Evolutionary conservation across 1,140 invertebrate genomes (phyloP), one percentile per base, ranked within the genome.

Genomic region (Penaeus japonicus): DNA sequence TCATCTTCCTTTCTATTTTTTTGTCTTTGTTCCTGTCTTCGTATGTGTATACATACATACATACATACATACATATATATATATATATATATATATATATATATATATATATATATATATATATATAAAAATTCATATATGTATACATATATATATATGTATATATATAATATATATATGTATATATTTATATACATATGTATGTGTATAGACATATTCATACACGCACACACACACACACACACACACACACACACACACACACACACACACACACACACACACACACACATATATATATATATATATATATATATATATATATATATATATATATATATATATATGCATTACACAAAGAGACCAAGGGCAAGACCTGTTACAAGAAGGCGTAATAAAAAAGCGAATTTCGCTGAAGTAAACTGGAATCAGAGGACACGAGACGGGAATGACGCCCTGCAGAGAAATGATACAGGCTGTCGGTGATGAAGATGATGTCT

Each of bases 81-180:
- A 27, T n/a, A 35, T 10, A 22, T 10, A 27, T n/a, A 5, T 10
- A 10, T 30, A 15, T n/a, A 79, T 35, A 18, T 22, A 2, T 10
- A 18, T 78, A 22, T 30, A 22, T 12, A 22, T n/a, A 78, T 32
- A 7, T 24, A 75, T 22, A 18, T 20, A 79, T 7, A 15, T 7
- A 79, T 79, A 32, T 35, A 79, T 35, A 79, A 39, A 79, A 39
- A 79, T 79, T 39, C 47, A 79, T 79, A 79, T 79, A 79, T 80
- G 5, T 80, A 80, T 80, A 47, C 47, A 80, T 80, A 80, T 80
- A 80, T 47, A 80, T 80, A 80, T 80, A 80, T 80, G 47, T 80
- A 80, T 80, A 80, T 80, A 80, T 80, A 80, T 80, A 47, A 80
- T 80, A 80, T 80, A 80, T 47, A 47, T 80, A 53, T 80, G 47